Evolutionary conservation across 2,797 vertebrate species (phyloP).

Genomic region (Sparus aurata): DNA sequence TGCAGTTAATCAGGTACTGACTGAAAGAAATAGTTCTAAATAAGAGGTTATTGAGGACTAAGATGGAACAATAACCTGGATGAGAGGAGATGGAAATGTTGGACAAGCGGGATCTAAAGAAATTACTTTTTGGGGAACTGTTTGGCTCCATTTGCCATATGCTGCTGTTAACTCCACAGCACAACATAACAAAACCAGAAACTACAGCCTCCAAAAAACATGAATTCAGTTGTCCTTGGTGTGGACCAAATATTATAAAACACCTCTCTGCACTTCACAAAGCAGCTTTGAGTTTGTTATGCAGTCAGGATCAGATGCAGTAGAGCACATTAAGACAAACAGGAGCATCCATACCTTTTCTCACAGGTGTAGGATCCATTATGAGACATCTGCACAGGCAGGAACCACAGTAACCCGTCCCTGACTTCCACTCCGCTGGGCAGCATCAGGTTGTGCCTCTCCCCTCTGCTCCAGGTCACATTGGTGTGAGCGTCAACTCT

Average conservation of each 20-base stretch:
- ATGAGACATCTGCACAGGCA: conserved; percentile 74
- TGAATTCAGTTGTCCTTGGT: neutral
- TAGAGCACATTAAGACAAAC: neutral
- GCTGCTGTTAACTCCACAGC: too few species aligned
- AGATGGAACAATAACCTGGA: neutral
- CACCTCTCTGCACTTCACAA: neutral
- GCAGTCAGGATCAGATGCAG: neutral
- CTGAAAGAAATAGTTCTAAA: too few species aligned
- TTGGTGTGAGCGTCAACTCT: neutral
- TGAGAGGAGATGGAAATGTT: neutral
- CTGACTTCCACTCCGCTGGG: conserved; percentile 65
- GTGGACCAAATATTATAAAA: neutral
- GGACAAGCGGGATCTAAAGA: neutral
- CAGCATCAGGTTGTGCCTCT: neutral
- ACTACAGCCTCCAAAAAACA: too few species aligned
- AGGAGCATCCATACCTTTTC: conserved; percentile 64
- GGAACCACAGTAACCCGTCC: conserved; percentile 73
- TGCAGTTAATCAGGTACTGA: too few species aligned
- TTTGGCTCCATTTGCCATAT: too few species aligned
- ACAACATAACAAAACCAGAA: too few species aligned
- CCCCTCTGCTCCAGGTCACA: conserved; percentile 72
- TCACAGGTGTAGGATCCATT: conserved; percentile 79
- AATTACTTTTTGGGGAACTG: too few species aligned
- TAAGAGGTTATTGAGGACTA: neutral
- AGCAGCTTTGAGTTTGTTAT: neutral